phyloP scores from a whole-genome alignment of 2,888 invertebrate species.

The Rhyacophila evoluta region DNA sequence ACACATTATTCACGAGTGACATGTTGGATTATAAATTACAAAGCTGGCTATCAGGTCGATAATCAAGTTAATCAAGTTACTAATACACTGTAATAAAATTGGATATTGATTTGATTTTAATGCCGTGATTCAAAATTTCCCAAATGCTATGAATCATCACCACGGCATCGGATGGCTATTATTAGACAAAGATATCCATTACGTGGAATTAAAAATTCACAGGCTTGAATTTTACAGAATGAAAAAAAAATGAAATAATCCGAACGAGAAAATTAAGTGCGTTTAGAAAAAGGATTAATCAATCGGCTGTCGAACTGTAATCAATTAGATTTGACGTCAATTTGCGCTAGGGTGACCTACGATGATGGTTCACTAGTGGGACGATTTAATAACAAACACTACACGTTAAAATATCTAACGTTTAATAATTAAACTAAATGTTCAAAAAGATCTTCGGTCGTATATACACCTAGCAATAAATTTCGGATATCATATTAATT shows the following conservation, averaged over 20 bases:
- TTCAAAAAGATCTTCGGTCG: too few relatives aligned
- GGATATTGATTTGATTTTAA: too few relatives aligned
- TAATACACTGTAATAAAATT: too few relatives aligned
- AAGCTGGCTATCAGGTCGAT: too few relatives aligned
- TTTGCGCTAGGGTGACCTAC: neutral
- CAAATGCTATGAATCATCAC: neutral
- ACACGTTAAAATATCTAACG: too few relatives aligned
- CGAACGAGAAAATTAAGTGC: slow-evolving; percentile 1
- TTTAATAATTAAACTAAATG: too few relatives aligned
- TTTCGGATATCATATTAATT: too few relatives aligned
- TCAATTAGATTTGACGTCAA: slow-evolving; percentile 17
- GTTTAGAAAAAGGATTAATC: slow-evolving; percentile 7
- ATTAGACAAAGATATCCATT: neutral
- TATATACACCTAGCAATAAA: too few relatives aligned
- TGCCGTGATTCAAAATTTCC: neutral
- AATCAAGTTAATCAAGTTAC: too few relatives aligned
- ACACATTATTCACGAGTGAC: too few relatives aligned
- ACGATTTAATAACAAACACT: too few relatives aligned
- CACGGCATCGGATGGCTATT: neutral
- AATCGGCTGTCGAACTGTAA: neutral
- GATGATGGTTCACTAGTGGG: neutral
- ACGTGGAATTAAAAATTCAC: neutral
- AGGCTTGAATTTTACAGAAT: neutral
- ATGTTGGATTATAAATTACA: too few relatives aligned
- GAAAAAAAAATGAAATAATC: neutral